A percentile compares a stretch with the other conserved stretches of the same genome.
Conservation (phyloP, 2,797 vertebrate species). For the Masticophis lateralis region DNA sequence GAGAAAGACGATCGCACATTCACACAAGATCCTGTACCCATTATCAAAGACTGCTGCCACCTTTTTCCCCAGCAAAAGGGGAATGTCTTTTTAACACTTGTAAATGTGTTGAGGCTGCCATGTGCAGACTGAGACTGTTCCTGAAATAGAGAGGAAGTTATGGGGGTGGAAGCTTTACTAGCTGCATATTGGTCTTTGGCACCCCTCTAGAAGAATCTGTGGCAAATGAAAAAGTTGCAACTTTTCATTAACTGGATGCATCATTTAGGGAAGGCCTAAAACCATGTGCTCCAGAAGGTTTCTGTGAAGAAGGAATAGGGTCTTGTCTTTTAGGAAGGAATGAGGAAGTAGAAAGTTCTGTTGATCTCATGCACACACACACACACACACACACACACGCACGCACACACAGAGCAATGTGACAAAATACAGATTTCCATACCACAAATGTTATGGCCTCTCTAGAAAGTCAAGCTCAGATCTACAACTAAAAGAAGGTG, state of each 20-base stretch:
- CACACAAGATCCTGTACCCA: too few species aligned
- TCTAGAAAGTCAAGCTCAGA: background rate
- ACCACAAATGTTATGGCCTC: background rate
- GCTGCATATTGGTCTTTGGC: too few species aligned
- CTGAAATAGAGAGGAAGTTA: constrained; percentile 1
- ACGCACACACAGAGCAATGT: background rate
- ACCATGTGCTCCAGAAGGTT: background rate
- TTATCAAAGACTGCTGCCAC: background rate
- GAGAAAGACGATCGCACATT: background rate
- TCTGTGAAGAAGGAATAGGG: background rate
- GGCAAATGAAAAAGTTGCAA: background rate
- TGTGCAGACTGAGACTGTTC: background rate
- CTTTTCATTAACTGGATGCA: background rate
- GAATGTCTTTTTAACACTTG: background rate
- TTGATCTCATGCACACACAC: background rate
- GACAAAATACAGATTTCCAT: background rate
- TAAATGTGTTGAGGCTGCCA: background rate
- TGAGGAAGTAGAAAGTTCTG: constrained; percentile 5
- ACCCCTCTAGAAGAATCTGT: background rate
- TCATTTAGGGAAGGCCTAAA: background rate
- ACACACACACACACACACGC: background rate
- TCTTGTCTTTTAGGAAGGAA: background rate
- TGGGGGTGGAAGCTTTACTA: background rate
- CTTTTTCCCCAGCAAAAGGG: background rate
- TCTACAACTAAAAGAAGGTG: background rate